Base-by-base conservation (phyloP, 92 coral and sea anemone species). In the Galaxea fascicularis region DNA sequence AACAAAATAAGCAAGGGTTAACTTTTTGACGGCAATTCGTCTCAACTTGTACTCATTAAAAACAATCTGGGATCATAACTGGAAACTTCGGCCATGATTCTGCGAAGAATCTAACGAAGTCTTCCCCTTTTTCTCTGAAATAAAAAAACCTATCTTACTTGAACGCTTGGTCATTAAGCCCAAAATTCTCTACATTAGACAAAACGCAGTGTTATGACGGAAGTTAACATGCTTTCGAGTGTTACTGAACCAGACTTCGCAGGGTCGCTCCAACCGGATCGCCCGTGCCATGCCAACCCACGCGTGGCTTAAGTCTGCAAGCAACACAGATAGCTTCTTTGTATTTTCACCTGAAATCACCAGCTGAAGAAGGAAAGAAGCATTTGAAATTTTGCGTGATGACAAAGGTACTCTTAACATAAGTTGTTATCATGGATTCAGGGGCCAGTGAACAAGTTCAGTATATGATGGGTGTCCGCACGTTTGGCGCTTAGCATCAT, bases 71-170 rank as follows among this genome's bases (percentile, higher is more conserved):
- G 28, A 63, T 47, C 15, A 46, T 29, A 60, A n/a, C 69, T 57
- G 51, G 73, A 31, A 31, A 51, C 39, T 35, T 22, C 35, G 31
- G n/a, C 18, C 44, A 28, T 10, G 58, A 31, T 82, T 82, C 86
- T 71, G 56, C 86, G 86, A 82, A 82, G 69, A 68, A 79, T 14
- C 12, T 41, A 24, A 16, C 39, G 47, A 14, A 70, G 67, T 82
- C 86, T 82, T 82, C 86, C 86, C 69, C 70, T 82, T 35, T 82
- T 82, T 82, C 86, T 39, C 25, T 82, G 86, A 82, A 82, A 70
- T 25, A 26, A 82, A 82, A 30, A 62, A 71, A 13, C n/a, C 10
- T 17, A 62, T 82, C 47, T 39, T 79, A 44, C 51, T 27, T 51
- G 30, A 41, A 52, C 12, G 45, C 17, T 67, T 35, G 24, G 47